Evolutionary conservation across 2,888 invertebrate species (phyloP).

Genomic region (Strigamia maritima): DNA sequence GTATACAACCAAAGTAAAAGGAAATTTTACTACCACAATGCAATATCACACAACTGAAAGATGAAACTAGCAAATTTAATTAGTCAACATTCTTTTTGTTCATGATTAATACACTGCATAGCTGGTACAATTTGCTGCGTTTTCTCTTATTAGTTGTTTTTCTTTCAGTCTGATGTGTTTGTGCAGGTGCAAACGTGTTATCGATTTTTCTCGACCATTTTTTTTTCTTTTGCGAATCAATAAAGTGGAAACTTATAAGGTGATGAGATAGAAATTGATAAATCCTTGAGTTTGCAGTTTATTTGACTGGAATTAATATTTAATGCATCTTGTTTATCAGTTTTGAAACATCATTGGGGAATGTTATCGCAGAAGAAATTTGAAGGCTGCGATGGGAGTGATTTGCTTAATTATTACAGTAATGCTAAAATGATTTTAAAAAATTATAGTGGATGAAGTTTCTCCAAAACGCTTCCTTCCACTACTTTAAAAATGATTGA

Average conservation of each 20-base stretch:
- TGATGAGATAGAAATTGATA: background rate
- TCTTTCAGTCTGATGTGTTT: background rate
- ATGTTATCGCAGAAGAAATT: background rate
- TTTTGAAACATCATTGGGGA: background rate
- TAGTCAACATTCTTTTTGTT: background rate
- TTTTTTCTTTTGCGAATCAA: background rate
- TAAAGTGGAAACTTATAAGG: background rate
- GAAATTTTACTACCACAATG: no score
- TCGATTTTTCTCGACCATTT: background rate
- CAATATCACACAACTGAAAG: no score
- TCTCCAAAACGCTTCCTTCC: no score
- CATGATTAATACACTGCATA: background rate
- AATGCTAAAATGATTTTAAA: no score
- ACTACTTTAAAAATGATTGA: no score
- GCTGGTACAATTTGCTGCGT: background rate
- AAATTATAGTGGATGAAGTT: no score
- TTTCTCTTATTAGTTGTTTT: background rate
- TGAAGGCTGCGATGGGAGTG: background rate
- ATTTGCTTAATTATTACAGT: no score
- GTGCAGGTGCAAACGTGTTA: constrained; percentile 10
- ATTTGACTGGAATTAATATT: background rate
- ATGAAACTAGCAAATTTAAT: no score
- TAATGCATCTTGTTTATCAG: background rate
- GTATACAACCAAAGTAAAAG: no score
- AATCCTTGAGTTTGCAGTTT: background rate